phyloP scores from a whole-genome alignment of 2,888 invertebrate species.

The Nomada fucata region DNA sequence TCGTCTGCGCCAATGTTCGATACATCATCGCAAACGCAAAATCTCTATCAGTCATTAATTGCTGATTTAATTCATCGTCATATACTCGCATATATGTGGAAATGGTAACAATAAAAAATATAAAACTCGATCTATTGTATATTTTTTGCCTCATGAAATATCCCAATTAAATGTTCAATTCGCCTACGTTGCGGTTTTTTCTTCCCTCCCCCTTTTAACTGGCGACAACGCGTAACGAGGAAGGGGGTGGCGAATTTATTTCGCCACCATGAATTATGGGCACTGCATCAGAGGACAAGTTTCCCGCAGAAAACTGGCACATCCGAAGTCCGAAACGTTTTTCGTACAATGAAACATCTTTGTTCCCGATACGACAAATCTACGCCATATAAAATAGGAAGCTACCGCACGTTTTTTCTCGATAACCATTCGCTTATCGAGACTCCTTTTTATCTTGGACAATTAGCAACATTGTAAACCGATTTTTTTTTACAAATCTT shows the following conservation, averaged over 20 bases:
- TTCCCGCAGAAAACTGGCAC: constrained; percentile 14
- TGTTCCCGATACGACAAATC: constrained; percentile 25
- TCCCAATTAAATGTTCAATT: not conserved
- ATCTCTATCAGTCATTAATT: no score
- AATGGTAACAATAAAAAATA: no score
- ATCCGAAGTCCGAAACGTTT: constrained; percentile 11
- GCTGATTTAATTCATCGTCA: no score
- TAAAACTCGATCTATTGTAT: no score
- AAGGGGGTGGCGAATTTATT: constrained; percentile 32
- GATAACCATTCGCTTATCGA: not conserved
- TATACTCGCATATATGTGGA: no score
- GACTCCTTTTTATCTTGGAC: not conserved
- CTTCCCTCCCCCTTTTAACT: not conserved
- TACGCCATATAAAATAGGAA: constrained; percentile 25
- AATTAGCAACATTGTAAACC: not conserved
- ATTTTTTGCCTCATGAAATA: not conserved
- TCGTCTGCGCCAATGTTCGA: no score
- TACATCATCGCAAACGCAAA: no score
- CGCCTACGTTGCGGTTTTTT: not conserved
- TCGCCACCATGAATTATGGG: constrained; percentile 29
- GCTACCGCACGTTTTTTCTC: constrained; percentile 7
- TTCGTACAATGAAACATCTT: constrained; percentile 39
- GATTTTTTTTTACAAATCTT: not conserved
- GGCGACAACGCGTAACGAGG: constrained; percentile 17
- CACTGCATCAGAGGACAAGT: constrained; percentile 24